Percentiles rank a stretch among this genome's conserved stretches.
These are phyloP conservation scores for Poecilia picta DNA, from an alignment of 2,797 vertebrate species.

Conservation along the genomic window DNA sequence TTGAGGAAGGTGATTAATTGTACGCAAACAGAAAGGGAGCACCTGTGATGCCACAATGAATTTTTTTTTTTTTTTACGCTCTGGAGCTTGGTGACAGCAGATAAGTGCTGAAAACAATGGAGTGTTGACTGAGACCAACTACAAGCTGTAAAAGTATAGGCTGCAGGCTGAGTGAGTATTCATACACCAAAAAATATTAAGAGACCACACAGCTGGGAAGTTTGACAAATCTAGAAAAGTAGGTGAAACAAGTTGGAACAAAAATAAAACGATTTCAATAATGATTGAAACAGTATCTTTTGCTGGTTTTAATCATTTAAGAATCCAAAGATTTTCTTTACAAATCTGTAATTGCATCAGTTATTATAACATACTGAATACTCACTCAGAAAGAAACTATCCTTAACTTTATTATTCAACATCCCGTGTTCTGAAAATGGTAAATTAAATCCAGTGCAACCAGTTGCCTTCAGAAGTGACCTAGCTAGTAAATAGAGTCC, in stretches of 20 bases:
- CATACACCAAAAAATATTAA: not conserved
- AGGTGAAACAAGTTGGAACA: not conserved
- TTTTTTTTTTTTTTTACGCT: slow-evolving; percentile 4
- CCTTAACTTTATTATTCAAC: not conserved
- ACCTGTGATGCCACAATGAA: slow-evolving; percentile 25
- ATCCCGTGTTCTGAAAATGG: not conserved
- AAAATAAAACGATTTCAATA: not conserved
- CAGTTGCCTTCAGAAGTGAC: not conserved
- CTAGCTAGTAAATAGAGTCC: not conserved
- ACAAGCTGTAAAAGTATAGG: slow-evolving; percentile 9
- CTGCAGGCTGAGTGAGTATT: slow-evolving; percentile 10
- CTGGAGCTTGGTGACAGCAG: slow-evolving; percentile 22
- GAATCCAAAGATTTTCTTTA: not conserved
- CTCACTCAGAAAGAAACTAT: not conserved
- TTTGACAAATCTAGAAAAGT: not conserved
- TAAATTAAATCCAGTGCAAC: not conserved
- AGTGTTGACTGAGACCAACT: slow-evolving; percentile 17
- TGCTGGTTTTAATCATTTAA: not conserved
- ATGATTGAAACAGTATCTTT: not conserved
- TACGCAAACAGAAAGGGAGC: slow-evolving; percentile 43
- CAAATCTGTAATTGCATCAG: not conserved
- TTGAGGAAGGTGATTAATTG: slow-evolving; percentile 36
- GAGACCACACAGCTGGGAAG: not conserved
- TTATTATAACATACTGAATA: not conserved
- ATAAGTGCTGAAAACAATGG: slow-evolving; percentile 20